Evolutionary conservation across 2,888 invertebrate species (phyloP).

Genomic region (Eilema depressum): DNA sequence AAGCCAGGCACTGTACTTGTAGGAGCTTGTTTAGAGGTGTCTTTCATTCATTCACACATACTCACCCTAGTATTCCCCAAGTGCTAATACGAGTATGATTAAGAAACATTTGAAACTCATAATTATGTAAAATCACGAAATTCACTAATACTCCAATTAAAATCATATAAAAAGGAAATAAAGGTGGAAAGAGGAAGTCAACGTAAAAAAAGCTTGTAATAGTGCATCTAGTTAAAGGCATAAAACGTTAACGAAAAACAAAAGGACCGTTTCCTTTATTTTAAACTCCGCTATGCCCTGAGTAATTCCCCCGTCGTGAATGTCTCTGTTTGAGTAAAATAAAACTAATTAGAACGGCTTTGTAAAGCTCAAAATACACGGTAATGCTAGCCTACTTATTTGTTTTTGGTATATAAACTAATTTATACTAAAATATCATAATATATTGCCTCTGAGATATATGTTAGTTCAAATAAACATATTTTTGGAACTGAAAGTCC

Average conservation of each 20-base stretch:
- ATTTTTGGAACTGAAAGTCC: background rate
- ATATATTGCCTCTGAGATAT: too few species aligned
- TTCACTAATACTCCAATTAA: background rate
- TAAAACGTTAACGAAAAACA: constrained; percentile 32
- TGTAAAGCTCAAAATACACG: constrained; percentile 8
- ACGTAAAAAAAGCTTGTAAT: too few species aligned
- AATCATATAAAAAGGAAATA: background rate
- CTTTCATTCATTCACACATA: too few species aligned
- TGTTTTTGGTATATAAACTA: background rate
- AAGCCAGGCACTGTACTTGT: too few species aligned
- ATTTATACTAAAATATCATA: too few species aligned
- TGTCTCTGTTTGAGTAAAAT: constrained; percentile 35
- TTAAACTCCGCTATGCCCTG: constrained; percentile 19
- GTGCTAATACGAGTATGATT: too few species aligned
- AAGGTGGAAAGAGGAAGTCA: background rate
- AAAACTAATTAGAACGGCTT: constrained; percentile 45
- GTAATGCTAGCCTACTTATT: background rate
- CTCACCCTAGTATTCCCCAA: too few species aligned
- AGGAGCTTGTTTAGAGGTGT: too few species aligned
- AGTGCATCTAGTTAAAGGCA: constrained; percentile 38
- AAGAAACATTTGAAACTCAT: too few species aligned
- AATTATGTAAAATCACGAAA: too few species aligned
- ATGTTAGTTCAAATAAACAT: too few species aligned
- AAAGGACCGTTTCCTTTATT: constrained; percentile 30
- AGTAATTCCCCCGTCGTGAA: constrained; percentile 27